Base-by-base conservation (phyloP, 2,113 vertebrate species). In the Hepsetus odoe region DNA sequence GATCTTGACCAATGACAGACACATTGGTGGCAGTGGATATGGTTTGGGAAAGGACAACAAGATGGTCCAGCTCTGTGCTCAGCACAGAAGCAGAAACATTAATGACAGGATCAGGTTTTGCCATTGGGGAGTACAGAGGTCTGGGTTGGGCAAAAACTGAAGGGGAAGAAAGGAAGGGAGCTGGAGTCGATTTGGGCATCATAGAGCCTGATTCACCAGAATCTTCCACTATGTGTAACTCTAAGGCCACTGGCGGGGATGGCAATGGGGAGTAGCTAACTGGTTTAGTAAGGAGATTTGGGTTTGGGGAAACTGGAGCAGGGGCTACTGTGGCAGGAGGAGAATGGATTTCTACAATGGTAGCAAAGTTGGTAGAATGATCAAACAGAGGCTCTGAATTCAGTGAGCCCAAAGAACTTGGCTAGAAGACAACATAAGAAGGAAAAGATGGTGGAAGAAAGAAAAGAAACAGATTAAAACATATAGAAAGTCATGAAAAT, bases 361-460 rank as follows among this genome's bases (percentile, higher is more conserved):
- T 83, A 81, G 85, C 81, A 80, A 85, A 82, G 11, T 56, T 79
- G 84, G 68, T 84, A 58, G 83, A 70, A 2, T 61, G 89, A 76
- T 93, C 92, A 80, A 92, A 84, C 62, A 89, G 80, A 18, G 86
- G 79, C 55, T 93, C 92, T 65, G 89, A 90, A 81, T 82, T 87
- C 82, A 93, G 84, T 82, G 90, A 93, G 87, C 94, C 88, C 82
- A 94, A 89, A 84, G 95, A 95, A 86, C 88, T 94, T 83, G 96
- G 96, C 98, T 99, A 85, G 82, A 94, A 83, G 84, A 92, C 72
- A 90, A 79, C 56, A 75, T 9, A 65, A 40, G 84, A 81, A 69
- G 82, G 86, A 71, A 84, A 90, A 64, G 83, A 71, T 83, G 53
- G 89, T 38, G 83, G 55, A 86, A 79, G 85, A 74, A 83, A 91